These are phyloP conservation scores for Liposcelis brunnea DNA, from an alignment of 2,888 invertebrate genomes.

Conservation along the genomic window DNA sequence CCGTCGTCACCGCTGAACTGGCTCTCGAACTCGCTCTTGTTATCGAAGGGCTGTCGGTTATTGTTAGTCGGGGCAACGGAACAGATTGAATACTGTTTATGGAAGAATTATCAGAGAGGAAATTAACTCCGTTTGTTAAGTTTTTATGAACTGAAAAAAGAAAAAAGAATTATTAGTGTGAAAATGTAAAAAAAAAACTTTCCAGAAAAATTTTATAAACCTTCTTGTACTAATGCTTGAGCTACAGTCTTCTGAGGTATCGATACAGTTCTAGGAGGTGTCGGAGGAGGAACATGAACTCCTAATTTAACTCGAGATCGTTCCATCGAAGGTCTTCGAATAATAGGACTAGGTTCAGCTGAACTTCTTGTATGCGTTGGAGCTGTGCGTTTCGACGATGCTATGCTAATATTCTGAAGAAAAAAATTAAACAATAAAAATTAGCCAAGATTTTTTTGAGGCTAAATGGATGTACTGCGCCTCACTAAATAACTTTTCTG, in stretches of 20 bases:
- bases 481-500: too few relatives aligned
- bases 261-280: constrained; percentile 25
- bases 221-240: neutral
- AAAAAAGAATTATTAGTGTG: too few relatives aligned
- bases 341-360: constrained; percentile 18
- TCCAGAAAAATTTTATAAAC: neutral
- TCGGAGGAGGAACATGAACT: constrained; percentile 23
- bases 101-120: too few relatives aligned
- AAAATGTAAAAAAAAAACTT: too few relatives aligned
- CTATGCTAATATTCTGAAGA: constrained; percentile 22
- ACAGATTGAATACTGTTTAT: neutral
- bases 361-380: constrained; percentile 15
- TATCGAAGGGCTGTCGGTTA: neutral
- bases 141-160: too few relatives aligned
- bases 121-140: too few relatives aligned
- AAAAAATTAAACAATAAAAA: too few relatives aligned
- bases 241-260: constrained; percentile 12
- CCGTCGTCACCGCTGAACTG: constrained; percentile 1
- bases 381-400: constrained; percentile 21
- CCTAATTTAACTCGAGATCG: constrained; percentile 23
- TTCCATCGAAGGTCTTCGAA: constrained; percentile 23
- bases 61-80: neutral
- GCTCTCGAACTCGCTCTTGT: neutral
- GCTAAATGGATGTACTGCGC: too few relatives aligned
- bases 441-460: too few relatives aligned